A percentile compares a stretch with the other conserved stretches of the same genome.
phyloP scores from a whole-genome alignment of 2,113 vertebrate genomes.

The Phyllostomus hastatus region DNA sequence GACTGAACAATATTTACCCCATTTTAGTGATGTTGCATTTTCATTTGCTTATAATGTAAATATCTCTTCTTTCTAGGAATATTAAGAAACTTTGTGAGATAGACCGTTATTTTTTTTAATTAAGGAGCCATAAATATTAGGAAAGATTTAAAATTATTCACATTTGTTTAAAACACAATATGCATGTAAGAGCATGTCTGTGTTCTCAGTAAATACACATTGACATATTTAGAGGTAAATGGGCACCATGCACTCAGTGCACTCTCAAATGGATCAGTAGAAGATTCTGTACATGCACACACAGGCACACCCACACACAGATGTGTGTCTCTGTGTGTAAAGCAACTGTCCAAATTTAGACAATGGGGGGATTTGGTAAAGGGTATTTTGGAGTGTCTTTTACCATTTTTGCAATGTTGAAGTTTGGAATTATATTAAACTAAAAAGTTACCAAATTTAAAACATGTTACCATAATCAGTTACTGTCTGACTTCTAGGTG shows the following conservation, averaged over 20 bases:
- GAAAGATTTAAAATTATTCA: neutral
- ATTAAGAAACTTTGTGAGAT: neutral
- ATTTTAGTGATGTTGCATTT: slow-evolving; percentile 45
- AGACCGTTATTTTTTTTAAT: neutral
- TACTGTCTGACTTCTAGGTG: neutral
- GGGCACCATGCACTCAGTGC: neutral
- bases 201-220: neutral
- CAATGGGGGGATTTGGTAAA: neutral
- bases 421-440: neutral
- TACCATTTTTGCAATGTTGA: neutral
- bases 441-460: neutral
- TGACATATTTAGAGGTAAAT: neutral
- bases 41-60: slow-evolving; percentile 57
- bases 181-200: neutral
- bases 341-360: neutral
- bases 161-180: neutral
- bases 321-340: neutral
- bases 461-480: neutral
- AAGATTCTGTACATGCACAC: neutral
- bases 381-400: neutral
- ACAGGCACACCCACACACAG: neutral
- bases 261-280: neutral
- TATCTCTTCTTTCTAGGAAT: slow-evolving; percentile 43
- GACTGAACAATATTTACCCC: neutral
- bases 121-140: neutral